Percentiles rank a stretch among this genome's conserved stretches.
phyloP scores from a whole-genome alignment of 2,113 vertebrate genomes.

The Puntigrus tetrazona region DNA sequence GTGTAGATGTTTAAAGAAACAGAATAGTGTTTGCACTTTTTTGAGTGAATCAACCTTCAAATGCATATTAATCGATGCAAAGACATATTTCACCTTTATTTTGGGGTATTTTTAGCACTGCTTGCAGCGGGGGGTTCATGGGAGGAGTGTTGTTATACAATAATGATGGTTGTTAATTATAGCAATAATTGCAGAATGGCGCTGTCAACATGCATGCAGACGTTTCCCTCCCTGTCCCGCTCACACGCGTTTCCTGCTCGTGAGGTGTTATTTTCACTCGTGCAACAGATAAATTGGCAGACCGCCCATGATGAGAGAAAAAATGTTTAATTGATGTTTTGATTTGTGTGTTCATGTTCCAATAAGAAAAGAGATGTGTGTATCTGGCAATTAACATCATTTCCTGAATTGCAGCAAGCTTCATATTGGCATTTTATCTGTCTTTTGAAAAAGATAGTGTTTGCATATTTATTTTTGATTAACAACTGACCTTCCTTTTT shows the following conservation, averaged over 20 bases:
- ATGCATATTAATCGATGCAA: neutral
- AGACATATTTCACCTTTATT: neutral
- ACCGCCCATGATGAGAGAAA: constrained; percentile 8
- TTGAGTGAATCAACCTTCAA: neutral
- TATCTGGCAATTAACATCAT: constrained; percentile 20
- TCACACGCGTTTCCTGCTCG: neutral
- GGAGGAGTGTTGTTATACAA: constrained; percentile 9
- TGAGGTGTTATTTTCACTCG: constrained; percentile 15
- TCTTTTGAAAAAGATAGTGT: neutral
- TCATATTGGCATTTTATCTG: constrained; percentile 28
- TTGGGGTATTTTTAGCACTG: neutral
- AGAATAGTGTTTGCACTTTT: neutral
- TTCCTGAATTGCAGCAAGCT: constrained; percentile 10
- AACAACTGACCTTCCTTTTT: no score
- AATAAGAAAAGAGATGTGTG: constrained; percentile 6
- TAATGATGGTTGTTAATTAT: constrained; percentile 19
- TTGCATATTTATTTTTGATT: neutral
- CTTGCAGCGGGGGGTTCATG: neutral
- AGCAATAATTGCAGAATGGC: constrained; percentile 18
- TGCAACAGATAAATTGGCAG: constrained; percentile 3
- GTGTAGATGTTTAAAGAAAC: neutral
- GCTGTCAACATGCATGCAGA: neutral
- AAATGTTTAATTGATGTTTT: constrained; percentile 36
- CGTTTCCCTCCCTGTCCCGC: constrained; percentile 20
- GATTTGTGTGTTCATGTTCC: constrained; percentile 31